Evolutionary conservation across 2,888 invertebrate species (phyloP).

Genomic region (Nomada flava): DNA sequence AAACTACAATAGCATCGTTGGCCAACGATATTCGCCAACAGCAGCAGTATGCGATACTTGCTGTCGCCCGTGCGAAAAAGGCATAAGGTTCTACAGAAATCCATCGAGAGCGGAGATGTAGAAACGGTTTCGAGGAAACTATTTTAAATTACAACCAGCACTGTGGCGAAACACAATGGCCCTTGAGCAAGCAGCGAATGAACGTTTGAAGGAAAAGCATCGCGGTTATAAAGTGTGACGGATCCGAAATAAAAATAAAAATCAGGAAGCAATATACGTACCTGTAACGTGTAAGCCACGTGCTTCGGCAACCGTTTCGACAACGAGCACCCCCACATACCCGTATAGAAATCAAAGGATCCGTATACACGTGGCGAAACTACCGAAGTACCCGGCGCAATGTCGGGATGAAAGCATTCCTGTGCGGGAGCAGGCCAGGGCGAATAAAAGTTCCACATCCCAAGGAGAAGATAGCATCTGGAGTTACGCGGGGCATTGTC

Average conservation of each 20-base stretch:
- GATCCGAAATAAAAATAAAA: neutral
- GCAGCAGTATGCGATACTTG: neutral
- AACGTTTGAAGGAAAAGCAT: conserved; percentile 1
- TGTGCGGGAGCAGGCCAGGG: neutral
- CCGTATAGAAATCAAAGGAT: too few relatives aligned
- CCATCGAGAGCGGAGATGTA: conserved; percentile 9
- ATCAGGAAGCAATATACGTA: too few relatives aligned
- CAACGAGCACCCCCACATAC: too few relatives aligned
- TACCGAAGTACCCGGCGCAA: neutral
- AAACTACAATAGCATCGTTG: neutral
- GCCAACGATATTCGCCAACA: neutral
- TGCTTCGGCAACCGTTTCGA: too few relatives aligned
- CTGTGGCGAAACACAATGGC: neutral
- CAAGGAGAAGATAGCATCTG: conserved; percentile 53
- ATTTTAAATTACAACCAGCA: conserved; percentile 30
- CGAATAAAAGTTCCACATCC: conserved; percentile 30
- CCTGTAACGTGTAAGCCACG: neutral
- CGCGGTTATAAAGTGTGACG: neutral
- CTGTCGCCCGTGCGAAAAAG: conserved; percentile 7
- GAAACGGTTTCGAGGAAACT: conserved; percentile 42
- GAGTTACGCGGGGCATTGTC: conserved; percentile 39
- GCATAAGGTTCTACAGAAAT: conserved; percentile 34
- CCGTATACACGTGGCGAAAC: neutral
- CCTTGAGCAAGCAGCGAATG: conserved; percentile 9
- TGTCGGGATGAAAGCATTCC: conserved; percentile 11